Percentiles rank a stretch among this genome's conserved stretches.
Evolutionary conservation across 2,797 vertebrate species (phyloP).

Genomic region (Hyperoplus immaculatus): DNA sequence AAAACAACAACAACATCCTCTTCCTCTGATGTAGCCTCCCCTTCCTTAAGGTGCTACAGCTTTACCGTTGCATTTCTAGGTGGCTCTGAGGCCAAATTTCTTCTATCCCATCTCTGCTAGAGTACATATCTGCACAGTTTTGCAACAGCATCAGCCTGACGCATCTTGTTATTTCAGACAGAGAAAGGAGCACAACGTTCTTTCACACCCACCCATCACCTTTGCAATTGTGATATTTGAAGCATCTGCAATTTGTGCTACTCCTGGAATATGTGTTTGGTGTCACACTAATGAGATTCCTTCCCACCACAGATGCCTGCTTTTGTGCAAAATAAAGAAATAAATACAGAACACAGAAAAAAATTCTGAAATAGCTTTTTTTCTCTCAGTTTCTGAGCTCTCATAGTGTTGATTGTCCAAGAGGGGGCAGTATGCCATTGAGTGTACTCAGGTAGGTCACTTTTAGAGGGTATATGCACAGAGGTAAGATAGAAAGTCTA

Average conservation of each 20-base stretch:
- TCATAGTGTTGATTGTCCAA: slow-evolving; percentile 63
- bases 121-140: neutral
- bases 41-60: slow-evolving; percentile 46
- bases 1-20: slow-evolving; percentile 21
- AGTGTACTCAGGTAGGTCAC: slow-evolving; percentile 23
- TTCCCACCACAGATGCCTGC: neutral
- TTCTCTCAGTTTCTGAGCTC: slow-evolving; percentile 23
- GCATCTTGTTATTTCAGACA: slow-evolving; percentile 60
- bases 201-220: slow-evolving; percentile 8
- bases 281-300: slow-evolving; percentile 48
- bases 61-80: slow-evolving; percentile 36
- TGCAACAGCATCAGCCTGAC: slow-evolving; percentile 34
- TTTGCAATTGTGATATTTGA: slow-evolving; percentile 33
- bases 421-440: slow-evolving; percentile 76
- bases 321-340: slow-evolving; percentile 15
- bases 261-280: slow-evolving; percentile 27
- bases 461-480: slow-evolving; percentile 33
- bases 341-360: slow-evolving; percentile 22
- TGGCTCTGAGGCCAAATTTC: slow-evolving; percentile 51
- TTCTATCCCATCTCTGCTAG: slow-evolving; percentile 43
- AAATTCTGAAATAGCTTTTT: neutral
- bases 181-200: slow-evolving; percentile 35
- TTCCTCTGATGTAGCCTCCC: slow-evolving; percentile 14
- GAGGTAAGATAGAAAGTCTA: slow-evolving; percentile 23
- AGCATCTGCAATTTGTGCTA: slow-evolving; percentile 13